Evolutionary conservation across 2,888 invertebrate genomes (phyloP).

Genomic region (Petrophora chlorosata): DNA sequence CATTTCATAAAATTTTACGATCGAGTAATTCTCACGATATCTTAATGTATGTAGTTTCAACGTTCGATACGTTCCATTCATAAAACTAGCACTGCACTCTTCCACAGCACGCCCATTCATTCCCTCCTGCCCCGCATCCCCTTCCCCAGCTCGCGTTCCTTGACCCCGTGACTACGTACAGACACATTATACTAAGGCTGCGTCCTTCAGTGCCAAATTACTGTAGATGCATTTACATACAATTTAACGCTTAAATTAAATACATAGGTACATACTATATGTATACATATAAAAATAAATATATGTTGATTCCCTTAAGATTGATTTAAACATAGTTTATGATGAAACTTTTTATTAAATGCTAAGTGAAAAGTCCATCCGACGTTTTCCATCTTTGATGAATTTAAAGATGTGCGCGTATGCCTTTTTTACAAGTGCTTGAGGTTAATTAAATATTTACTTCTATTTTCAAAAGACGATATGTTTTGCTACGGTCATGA

Average conservation of each 20-base stretch:
- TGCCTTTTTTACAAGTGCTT: neutral
- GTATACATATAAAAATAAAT: constrained; percentile 12
- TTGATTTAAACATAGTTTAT: constrained; percentile 21
- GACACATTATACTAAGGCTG: neutral
- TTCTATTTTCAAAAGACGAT: too few relatives aligned
- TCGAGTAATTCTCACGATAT: constrained; percentile 20
- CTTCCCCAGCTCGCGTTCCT: constrained; percentile 5
- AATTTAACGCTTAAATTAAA: constrained; percentile 6
- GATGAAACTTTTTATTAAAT: neutral
- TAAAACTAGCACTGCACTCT: constrained; percentile 11
- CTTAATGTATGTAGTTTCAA: constrained; percentile 7
- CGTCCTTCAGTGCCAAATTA: constrained; percentile 13
- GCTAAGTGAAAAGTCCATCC: neutral
- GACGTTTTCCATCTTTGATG: neutral
- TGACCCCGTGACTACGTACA: neutral
- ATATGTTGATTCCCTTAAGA: constrained; percentile 46
- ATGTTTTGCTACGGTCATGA: neutral
- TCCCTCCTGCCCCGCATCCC: neutral
- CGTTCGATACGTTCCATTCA: constrained; percentile 10
- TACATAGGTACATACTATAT: neutral
- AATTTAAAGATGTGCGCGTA: neutral
- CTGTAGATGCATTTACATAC: neutral
- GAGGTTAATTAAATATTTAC: too few relatives aligned
- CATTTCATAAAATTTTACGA: constrained; percentile 23
- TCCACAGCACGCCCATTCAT: constrained; percentile 14